A percentile compares a stretch with the other conserved stretches of the same genome.
Conservation (phyloP, 2,888 invertebrate species). For the Eupithecia subfuscata region DNA sequence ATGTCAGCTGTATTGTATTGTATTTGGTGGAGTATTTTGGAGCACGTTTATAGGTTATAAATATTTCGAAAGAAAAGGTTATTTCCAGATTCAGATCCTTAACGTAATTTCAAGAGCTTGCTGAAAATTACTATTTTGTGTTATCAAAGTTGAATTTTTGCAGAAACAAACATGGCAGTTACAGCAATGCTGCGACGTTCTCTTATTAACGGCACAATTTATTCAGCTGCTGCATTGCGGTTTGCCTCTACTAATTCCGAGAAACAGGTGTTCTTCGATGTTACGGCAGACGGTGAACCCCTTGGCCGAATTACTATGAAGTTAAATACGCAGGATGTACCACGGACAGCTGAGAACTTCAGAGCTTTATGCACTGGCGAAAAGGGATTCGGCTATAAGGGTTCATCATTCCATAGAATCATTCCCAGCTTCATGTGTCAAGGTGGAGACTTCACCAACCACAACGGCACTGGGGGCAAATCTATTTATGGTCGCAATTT, state of each 20-base stretch:
- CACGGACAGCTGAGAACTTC: slow-evolving; percentile 98
- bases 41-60: no score
- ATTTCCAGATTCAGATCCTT: background rate
- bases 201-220: slow-evolving; percentile 70
- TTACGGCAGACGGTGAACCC: slow-evolving; percentile 91
- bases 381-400: slow-evolving; percentile 91
- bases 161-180: slow-evolving; percentile 56
- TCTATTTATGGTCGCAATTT: slow-evolving; percentile 98
- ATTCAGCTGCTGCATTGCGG: slow-evolving; percentile 73
- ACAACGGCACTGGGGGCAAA: slow-evolving; percentile 97
- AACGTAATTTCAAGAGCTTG: background rate
- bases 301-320: slow-evolving; percentile 95
- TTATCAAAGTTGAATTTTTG: background rate
- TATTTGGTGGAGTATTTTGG: no score
- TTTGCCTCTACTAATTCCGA: slow-evolving; percentile 73
- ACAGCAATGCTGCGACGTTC: slow-evolving; percentile 65
- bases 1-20: no score
- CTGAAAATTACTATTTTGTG: background rate
- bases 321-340: slow-evolving; percentile 93
- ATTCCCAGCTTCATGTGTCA: slow-evolving; percentile 99
- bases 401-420: slow-evolving; percentile 94
- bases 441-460: slow-evolving; percentile 96
- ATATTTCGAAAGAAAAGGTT: background rate
- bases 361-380: slow-evolving; percentile 91
- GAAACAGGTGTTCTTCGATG: slow-evolving; percentile 92